Percentiles rank a stretch among this genome's conserved stretches.
phyloP scores from a whole-genome alignment of 92 coral and sea anemone species.

The Virgularia gustaviana region DNA sequence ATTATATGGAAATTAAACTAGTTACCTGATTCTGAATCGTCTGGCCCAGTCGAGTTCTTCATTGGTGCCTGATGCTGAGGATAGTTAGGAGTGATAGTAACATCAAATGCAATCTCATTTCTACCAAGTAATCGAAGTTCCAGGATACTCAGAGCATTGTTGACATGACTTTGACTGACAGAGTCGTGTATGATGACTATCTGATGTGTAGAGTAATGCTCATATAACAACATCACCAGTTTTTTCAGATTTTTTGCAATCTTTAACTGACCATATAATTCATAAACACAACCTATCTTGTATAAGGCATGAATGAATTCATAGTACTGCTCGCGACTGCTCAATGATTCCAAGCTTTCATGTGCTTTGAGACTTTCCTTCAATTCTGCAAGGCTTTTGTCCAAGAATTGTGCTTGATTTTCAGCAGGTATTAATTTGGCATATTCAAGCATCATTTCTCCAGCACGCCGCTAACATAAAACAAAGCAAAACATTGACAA shows the following conservation, averaged over 20 bases:
- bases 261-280: conserved; percentile 9
- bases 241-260: conserved; percentile 12
- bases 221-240: conserved; percentile 60
- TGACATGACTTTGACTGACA: not conserved
- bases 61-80: no score
- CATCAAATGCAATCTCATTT: no score
- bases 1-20: no score
- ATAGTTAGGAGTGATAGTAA: no score
- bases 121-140: not conserved
- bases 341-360: conserved; percentile 60
- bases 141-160: not conserved
- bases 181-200: not conserved
- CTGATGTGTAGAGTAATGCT: conserved; percentile 67
- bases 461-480: conserved; percentile 71
- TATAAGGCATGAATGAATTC: conserved; percentile 70
- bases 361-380: conserved; percentile 89
- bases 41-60: no score
- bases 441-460: conserved; percentile 70
- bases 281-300: conserved; percentile 56
- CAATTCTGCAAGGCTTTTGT: conserved; percentile 62
- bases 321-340: conserved; percentile 83
- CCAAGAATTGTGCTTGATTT: conserved; percentile 50
- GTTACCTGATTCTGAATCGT: no score
- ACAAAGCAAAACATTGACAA: not conserved
- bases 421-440: conserved; percentile 46